Evolutionary conservation across 1,140 invertebrate genomes (phyloP).

Genomic region (Potamilus streckersoni): DNA sequence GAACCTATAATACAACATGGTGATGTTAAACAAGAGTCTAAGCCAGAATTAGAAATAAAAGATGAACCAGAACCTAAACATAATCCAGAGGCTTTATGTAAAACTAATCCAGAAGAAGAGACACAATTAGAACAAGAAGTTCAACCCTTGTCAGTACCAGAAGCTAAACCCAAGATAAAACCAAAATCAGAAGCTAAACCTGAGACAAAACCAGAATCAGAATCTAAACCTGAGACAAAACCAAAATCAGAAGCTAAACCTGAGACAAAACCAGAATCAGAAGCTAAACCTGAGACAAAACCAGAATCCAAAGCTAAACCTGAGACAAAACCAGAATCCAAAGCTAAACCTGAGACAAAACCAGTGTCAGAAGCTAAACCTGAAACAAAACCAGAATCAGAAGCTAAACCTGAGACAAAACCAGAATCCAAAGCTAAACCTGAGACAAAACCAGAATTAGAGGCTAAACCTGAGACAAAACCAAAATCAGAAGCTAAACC

Average conservation of each 20-base stretch:
- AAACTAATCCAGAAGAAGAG: background rate
- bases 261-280: background rate
- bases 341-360: background rate
- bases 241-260: background rate
- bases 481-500: background rate
- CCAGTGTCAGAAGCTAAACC: too few species aligned
- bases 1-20: background rate
- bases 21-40: too few species aligned
- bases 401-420: background rate
- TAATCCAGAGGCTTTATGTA: background rate
- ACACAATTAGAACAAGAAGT: background rate
- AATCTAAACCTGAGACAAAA: background rate
- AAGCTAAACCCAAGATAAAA: background rate
- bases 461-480: too few species aligned
- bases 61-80: background rate
- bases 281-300: background rate
- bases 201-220: background rate
- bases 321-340: too few species aligned
- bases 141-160: background rate
- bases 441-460: conserved; percentile 3
- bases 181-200: background rate
- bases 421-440: too few species aligned
- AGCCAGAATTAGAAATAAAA: background rate
- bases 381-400: background rate
- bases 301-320: too few species aligned